These are phyloP conservation scores for Athripsodes cinereus DNA, from an alignment of 2,888 invertebrate genomes.

Conservation along the genomic window DNA sequence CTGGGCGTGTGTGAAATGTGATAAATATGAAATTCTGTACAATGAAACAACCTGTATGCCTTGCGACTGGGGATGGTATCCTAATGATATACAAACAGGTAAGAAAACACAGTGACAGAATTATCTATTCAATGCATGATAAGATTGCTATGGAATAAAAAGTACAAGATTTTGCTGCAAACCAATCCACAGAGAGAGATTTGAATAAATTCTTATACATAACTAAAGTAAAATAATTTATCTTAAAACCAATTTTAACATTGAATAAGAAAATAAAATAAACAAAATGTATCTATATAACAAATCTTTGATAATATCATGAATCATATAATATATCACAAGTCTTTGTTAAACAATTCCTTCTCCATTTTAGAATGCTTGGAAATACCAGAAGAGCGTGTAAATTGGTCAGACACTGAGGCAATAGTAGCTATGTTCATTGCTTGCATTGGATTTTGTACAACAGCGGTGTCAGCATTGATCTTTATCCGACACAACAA, in stretches of 20 bases:
- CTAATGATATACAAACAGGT: slow-evolving; percentile 59
- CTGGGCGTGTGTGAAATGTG: slow-evolving; percentile 69
- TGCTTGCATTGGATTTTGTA: slow-evolving; percentile 56
- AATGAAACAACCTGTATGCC: slow-evolving; percentile 53
- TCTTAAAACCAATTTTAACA: no score
- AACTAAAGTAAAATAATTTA: no score
- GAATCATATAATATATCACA: neutral
- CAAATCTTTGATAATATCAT: no score
- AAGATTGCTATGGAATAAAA: no score
- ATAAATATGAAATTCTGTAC: slow-evolving; percentile 53
- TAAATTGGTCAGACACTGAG: slow-evolving; percentile 55
- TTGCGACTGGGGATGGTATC: slow-evolving; percentile 60
- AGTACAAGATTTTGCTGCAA: no score
- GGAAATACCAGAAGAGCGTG: slow-evolving; percentile 54
- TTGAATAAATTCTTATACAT: no score
- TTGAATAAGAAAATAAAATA: no score
- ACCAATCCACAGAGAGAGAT: no score
- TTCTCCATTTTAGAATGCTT: slow-evolving; percentile 45
- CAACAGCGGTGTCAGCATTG: slow-evolving; percentile 53
- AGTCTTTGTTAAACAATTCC: neutral
- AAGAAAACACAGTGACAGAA: slow-evolving; percentile 5
- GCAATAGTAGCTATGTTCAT: slow-evolving; percentile 57
- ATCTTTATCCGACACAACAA: slow-evolving; percentile 62
- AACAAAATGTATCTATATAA: no score
- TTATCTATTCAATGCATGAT: no score